Conservation (phyloP, 2,888 invertebrate genomes). For the Sminthurides aquaticus region DNA sequence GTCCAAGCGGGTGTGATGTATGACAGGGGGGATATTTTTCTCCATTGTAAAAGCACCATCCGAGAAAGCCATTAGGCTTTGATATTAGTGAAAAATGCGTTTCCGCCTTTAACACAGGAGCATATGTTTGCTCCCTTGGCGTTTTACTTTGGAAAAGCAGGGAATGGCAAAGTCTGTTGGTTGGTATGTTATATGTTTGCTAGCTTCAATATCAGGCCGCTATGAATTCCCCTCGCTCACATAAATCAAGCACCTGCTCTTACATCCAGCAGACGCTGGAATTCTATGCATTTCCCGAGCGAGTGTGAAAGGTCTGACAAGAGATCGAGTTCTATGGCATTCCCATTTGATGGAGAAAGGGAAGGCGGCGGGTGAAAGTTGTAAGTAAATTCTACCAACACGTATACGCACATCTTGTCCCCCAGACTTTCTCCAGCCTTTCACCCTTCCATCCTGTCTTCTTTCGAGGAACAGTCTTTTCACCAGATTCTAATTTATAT, state of each 20-base stretch:
- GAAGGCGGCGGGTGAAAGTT: too few relatives aligned
- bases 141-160: neutral
- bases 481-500: neutral
- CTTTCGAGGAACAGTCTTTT: neutral
- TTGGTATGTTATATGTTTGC: too few relatives aligned
- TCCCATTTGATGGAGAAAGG: neutral
- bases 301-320: neutral
- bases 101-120: neutral
- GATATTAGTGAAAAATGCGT: neutral
- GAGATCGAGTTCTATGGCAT: neutral
- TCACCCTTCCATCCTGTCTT: neutral
- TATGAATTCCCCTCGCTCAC: neutral
- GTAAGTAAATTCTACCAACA: too few relatives aligned
- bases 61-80: too few relatives aligned
- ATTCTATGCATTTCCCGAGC: too few relatives aligned
- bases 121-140: neutral
- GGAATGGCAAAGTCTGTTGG: too few relatives aligned
- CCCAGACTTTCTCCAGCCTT: conserved; percentile 3
- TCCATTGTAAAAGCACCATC: neutral
- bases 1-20: too few relatives aligned
- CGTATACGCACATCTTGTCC: neutral
- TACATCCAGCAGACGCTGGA: too few relatives aligned
- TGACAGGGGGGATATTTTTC: neutral
- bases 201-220: neutral
- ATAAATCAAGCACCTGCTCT: neutral